Conservation (phyloP, 2,113 vertebrate species). For the Tachuris rubrigastra region DNA sequence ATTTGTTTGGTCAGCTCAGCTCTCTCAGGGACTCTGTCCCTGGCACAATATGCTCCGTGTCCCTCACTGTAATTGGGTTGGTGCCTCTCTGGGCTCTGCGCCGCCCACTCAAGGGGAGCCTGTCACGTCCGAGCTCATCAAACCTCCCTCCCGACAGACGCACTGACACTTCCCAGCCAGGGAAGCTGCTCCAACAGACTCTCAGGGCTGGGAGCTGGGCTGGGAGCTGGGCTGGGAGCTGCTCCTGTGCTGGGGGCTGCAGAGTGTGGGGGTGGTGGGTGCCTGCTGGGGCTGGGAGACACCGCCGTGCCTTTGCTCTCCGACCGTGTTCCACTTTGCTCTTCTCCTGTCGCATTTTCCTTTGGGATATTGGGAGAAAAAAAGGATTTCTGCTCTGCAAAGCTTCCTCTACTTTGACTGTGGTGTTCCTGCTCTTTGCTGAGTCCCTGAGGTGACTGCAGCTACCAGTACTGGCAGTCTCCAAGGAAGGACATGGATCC, state of each 20-base stretch:
- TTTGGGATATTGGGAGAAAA: neutral
- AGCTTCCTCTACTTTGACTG: neutral
- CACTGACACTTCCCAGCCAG: neutral
- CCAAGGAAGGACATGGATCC: neutral
- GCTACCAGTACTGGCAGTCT: neutral
- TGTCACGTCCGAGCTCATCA: neutral
- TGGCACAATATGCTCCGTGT: no score
- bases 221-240: neutral
- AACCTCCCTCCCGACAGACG: neutral
- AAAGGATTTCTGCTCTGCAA: neutral
- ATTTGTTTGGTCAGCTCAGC: no score
- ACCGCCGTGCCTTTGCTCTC: accelerated
- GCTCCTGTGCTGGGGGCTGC: neutral
- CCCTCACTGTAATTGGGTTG: no score
- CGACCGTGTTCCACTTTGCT: neutral
- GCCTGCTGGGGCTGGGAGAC: neutral
- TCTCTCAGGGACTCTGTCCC: no score
- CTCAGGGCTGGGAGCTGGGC: neutral
- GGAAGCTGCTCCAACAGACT: neutral
- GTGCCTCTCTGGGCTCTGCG: no score
- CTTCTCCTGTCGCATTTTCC: neutral
- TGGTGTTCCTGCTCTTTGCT: neutral
- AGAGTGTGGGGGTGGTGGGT: neutral
- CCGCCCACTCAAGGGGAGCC: no score
- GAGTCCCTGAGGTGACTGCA: neutral